Conservation (phyloP, 1,140 invertebrate genomes). For the Leptoteleia sp. region DNA sequence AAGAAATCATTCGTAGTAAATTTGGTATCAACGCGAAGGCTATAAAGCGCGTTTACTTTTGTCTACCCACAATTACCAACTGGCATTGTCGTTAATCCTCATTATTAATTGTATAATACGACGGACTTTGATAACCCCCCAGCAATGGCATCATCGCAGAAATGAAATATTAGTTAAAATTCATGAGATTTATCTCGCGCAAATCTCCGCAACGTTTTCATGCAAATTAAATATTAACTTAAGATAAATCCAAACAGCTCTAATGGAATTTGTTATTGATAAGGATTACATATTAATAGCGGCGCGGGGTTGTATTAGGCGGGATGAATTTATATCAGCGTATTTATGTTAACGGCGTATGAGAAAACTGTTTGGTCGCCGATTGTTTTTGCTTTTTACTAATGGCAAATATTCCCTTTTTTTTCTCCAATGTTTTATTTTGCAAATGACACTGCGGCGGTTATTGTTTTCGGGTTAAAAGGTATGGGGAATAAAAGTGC, state of each 20-base stretch:
- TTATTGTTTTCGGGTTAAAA: conserved; percentile 38
- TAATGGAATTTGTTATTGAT: conserved; percentile 46
- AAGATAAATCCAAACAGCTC: conserved; percentile 19
- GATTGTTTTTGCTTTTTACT: conserved; percentile 31
- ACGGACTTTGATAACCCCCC: too few relatives aligned
- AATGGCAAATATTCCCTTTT: conserved; percentile 47
- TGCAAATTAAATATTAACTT: conserved; percentile 37
- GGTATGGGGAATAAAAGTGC: conserved; percentile 43
- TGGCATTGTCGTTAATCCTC: too few relatives aligned
- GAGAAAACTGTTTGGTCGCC: conserved; percentile 28
- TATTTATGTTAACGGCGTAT: conserved; percentile 22
- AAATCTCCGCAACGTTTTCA: conserved; percentile 32
- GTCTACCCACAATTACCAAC: too few relatives aligned
- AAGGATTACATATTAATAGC: conserved; percentile 36
- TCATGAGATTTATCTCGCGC: conserved; percentile 9
- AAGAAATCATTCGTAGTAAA: too few relatives aligned
- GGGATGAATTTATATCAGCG: conserved; percentile 12
- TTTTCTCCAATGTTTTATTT: conserved; percentile 22
- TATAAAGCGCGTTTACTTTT: too few relatives aligned
- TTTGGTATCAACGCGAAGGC: too few relatives aligned
- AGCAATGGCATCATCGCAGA: background rate
- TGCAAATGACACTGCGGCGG: conserved; percentile 5
- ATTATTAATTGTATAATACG: too few relatives aligned
- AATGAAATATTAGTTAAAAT: conserved; percentile 16
- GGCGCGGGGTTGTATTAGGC: conserved; percentile 2